phyloP scores from a whole-genome alignment of 2,888 invertebrate species.

The Cactoblastis cactorum region DNA sequence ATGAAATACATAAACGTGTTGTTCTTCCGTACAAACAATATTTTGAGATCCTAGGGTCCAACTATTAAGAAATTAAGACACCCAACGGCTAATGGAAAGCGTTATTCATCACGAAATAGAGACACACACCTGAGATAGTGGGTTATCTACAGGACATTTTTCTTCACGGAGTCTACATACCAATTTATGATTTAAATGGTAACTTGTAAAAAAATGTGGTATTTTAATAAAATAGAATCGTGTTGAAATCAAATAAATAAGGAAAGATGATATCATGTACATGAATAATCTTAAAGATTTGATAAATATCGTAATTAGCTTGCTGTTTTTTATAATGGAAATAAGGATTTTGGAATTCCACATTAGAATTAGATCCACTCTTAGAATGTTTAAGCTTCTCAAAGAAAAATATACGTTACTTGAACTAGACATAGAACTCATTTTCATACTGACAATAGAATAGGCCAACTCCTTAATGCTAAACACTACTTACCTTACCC shows the following conservation, averaged over 20 bases:
- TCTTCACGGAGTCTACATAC: conserved; percentile 49
- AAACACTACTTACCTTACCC: conserved; percentile 6
- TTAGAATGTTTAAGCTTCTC: neutral
- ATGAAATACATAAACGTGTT: neutral
- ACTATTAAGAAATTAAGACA: conserved; percentile 63
- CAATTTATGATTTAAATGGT: conserved; percentile 28
- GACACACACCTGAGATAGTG: conserved; percentile 37
- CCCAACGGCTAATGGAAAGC: conserved; percentile 59
- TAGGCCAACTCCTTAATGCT: conserved; percentile 26
- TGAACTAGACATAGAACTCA: neutral
- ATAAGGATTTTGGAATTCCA: neutral
- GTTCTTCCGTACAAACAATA: neutral
- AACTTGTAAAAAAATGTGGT: neutral
- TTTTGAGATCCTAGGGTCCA: conserved; percentile 32
- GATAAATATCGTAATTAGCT: too few species aligned
- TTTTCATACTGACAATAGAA: neutral
- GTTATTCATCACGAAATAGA: conserved; percentile 67
- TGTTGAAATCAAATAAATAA: too few species aligned
- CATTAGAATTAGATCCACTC: neutral
- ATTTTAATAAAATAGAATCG: neutral
- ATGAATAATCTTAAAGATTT: neutral
- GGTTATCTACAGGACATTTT: conserved; percentile 53
- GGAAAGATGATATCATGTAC: too few species aligned
- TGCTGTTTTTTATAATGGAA: neutral
- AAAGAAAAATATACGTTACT: neutral